Percentiles rank a stretch among this genome's conserved stretches.
phyloP scores from a whole-genome alignment of 2,113 vertebrate species.

The Bambusicola thoracicus region DNA sequence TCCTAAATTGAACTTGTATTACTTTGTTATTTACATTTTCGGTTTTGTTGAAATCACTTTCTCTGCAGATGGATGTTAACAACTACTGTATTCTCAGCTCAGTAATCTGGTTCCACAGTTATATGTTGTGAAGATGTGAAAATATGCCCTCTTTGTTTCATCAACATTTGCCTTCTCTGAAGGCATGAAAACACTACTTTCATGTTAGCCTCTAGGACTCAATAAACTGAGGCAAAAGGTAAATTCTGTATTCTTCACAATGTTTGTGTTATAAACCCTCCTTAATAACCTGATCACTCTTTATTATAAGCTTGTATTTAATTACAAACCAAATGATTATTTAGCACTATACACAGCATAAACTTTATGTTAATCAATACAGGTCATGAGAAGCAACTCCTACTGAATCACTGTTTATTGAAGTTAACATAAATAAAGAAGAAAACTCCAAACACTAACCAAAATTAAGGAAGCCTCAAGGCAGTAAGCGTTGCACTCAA shows the following conservation, averaged over 20 bases:
- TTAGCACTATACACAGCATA: background rate
- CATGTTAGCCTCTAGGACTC: background rate
- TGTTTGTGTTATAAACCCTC: background rate
- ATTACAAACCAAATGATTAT: background rate
- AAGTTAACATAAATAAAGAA: background rate
- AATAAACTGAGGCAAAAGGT: background rate
- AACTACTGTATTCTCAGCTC: background rate
- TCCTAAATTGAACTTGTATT: background rate
- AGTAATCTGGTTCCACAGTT: background rate
- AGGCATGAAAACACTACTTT: background rate
- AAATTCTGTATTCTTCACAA: background rate
- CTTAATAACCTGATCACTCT: background rate
- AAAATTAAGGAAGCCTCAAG: background rate
- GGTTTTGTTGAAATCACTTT: background rate
- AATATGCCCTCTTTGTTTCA: background rate
- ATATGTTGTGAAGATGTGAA: background rate
- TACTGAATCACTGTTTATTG: background rate
- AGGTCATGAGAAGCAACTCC: background rate
- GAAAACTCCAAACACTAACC: background rate
- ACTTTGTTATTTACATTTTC: background rate
- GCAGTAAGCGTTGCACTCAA: no score
- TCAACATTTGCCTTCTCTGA: background rate
- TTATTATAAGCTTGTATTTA: background rate
- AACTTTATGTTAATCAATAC: background rate
- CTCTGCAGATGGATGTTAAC: background rate